These are phyloP conservation scores for Ooceraea biroi DNA, from an alignment of 1,140 invertebrate species.

Conservation along the genomic window DNA sequence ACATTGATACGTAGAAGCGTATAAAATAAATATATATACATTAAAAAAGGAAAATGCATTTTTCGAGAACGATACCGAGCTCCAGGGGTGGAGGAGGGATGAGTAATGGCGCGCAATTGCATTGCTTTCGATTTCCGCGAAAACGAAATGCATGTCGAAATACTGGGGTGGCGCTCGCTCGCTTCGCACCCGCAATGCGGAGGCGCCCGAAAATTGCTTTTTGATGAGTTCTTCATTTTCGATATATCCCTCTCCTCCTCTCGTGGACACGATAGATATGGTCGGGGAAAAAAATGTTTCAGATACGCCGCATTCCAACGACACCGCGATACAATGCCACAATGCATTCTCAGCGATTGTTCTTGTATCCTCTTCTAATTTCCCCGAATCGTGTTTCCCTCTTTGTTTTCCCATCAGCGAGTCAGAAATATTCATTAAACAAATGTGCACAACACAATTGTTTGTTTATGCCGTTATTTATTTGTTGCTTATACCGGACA, in stretches of 20 bases:
- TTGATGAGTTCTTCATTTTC: constrained; percentile 61
- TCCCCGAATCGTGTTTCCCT: constrained; percentile 1
- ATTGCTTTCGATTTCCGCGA: constrained; percentile 46
- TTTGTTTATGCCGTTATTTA: constrained; percentile 37
- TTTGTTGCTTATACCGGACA: constrained; percentile 29
- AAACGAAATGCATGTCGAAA: constrained; percentile 65
- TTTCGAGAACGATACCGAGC: constrained; percentile 5
- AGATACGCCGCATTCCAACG: constrained; percentile 33
- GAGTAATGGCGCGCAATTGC: constrained; percentile 50
- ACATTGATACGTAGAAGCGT: not conserved
- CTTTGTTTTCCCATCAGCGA: not conserved
- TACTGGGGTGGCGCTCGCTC: constrained; percentile 1
- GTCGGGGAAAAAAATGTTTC: constrained; percentile 57
- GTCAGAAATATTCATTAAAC: constrained; percentile 39
- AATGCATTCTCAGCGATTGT: constrained; percentile 19
- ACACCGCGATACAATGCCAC: not conserved
- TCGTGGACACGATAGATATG: not conserved
- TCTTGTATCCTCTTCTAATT: constrained; percentile 13
- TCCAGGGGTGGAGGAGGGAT: not conserved
- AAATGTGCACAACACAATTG: not conserved
- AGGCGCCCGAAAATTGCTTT: constrained; percentile 68
- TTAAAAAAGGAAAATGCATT: constrained; percentile 31
- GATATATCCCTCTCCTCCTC: constrained; percentile 48
- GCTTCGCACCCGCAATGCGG: constrained; percentile 54
- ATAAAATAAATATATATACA: not conserved